Evolutionary conservation across 2,797 vertebrate species (phyloP).

Genomic region (Thaleichthys pacificus): DNA sequence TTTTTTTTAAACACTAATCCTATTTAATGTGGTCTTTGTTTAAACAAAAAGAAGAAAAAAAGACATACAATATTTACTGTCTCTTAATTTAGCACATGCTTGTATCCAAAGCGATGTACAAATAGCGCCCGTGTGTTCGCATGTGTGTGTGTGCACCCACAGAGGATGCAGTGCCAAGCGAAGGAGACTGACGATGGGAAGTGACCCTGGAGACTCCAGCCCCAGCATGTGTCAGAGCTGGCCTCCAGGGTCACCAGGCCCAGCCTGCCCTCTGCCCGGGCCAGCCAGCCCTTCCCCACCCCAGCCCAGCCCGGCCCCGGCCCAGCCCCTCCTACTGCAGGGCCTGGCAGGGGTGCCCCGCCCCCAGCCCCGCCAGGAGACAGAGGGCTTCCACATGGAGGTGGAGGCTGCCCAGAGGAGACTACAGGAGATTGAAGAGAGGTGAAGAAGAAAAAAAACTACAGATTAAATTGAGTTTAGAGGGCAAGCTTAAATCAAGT

Average conservation of each 20-base stretch:
- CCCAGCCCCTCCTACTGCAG: background rate
- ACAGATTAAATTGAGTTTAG: background rate
- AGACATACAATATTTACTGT: too few species aligned
- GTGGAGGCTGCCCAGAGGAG: conserved; percentile 77
- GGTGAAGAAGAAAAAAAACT: conserved; percentile 51
- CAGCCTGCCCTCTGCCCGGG: conserved; percentile 30
- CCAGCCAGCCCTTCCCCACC: conserved; percentile 33
- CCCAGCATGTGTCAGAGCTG: conserved; percentile 40
- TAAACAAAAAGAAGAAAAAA: background rate
- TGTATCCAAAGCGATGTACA: conserved; percentile 1
- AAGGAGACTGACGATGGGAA: conserved; percentile 66
- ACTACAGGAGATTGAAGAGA: conserved; percentile 80
- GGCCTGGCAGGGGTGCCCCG: conserved; percentile 30
- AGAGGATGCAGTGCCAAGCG: conserved; percentile 78
- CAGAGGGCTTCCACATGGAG: conserved; percentile 74
- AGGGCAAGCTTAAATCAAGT: background rate
- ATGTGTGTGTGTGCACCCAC: conserved; percentile 1
- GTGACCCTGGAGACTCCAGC: conserved; percentile 35
- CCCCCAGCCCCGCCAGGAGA: conserved; percentile 37
- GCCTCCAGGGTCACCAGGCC: conserved; percentile 28
- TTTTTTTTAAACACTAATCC: too few species aligned
- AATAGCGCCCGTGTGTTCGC: too few species aligned
- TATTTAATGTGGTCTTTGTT: background rate
- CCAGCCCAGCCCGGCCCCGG: conserved; percentile 28
- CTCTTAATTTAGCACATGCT: background rate